Percentiles rank a stretch among this genome's conserved stretches.
Evolutionary conservation across 2,888 invertebrate species (phyloP).

Genomic region (Spilarctia lutea): DNA sequence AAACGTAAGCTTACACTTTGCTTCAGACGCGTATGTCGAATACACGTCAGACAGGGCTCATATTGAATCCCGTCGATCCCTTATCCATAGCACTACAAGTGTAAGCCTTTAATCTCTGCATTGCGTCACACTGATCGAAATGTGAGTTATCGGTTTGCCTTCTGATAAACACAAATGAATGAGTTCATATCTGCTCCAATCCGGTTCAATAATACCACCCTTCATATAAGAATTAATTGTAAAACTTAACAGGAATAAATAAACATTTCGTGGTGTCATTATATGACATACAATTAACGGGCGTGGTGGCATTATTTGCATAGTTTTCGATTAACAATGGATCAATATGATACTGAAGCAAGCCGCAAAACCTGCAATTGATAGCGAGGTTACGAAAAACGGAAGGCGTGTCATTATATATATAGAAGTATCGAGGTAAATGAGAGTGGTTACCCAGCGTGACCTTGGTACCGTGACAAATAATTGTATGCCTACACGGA

Average conservation of each 20-base stretch:
- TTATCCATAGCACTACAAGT: constrained; percentile 73
- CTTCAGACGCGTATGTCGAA: constrained; percentile 66
- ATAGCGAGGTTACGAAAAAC: constrained; percentile 40
- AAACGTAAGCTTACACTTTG: constrained; percentile 53
- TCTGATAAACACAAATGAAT: constrained; percentile 83
- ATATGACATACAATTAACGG: constrained; percentile 66
- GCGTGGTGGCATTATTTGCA: constrained; percentile 68
- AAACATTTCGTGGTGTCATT: constrained; percentile 66
- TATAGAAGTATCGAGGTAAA: constrained; percentile 55
- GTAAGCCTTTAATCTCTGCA: constrained; percentile 84
- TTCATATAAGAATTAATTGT: constrained; percentile 79
- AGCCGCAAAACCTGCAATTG: constrained; percentile 40
- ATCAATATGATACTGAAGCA: constrained; percentile 48
- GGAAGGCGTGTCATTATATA: constrained; percentile 49
- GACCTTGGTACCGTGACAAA: constrained; percentile 68
- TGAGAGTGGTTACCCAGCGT: constrained; percentile 58
- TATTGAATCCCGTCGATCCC: constrained; percentile 74
- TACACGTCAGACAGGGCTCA: constrained; percentile 72
- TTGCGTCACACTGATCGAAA: constrained; percentile 82
- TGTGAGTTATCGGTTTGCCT: constrained; percentile 83
- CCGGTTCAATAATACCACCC: constrained; percentile 73
- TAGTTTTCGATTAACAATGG: constrained; percentile 63
- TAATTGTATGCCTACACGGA: constrained; percentile 71
- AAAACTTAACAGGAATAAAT: constrained; percentile 58
- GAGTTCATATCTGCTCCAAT: constrained; percentile 64